Conservation (phyloP, 53 echinoderm and acorn worm genomes). For the Antedon mediterranea region DNA sequence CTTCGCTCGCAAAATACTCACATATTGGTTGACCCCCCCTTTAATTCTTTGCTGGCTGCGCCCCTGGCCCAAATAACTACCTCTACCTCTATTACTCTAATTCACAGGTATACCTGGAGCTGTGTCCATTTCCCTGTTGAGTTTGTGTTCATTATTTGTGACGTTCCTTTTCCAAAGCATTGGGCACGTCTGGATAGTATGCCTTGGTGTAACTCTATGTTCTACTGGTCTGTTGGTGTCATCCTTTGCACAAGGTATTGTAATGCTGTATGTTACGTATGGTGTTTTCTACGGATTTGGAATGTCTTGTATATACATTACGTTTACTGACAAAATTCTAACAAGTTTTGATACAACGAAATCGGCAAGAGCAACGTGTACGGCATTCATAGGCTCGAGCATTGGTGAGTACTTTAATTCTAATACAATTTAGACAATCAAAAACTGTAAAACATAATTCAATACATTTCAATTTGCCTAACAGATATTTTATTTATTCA, state of each 20-base stretch:
- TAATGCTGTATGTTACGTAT: background rate
- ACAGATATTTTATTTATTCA: no score
- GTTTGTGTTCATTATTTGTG: background rate
- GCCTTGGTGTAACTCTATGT: background rate
- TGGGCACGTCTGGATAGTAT: background rate
- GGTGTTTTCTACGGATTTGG: background rate
- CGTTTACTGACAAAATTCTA: background rate
- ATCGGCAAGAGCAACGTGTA: background rate
- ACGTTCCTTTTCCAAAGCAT: background rate
- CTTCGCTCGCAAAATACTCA: no score
- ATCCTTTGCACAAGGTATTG: background rate
- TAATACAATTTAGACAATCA: no score
- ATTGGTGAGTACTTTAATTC: background rate
- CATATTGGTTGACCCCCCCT: no score
- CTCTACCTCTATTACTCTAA: no score
- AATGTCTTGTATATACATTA: background rate
- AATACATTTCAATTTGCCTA: no score
- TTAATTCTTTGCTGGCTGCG: no score
- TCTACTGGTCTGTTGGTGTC: background rate
- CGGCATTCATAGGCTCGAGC: background rate
- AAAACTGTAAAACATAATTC: no score
- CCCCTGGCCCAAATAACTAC: no score
- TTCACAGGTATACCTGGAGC: background rate
- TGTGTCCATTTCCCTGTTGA: background rate
- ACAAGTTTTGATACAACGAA: background rate